These are phyloP conservation scores for Lepidothrix coronata DNA, from an alignment of 2,113 vertebrate species.

Conservation along the genomic window DNA sequence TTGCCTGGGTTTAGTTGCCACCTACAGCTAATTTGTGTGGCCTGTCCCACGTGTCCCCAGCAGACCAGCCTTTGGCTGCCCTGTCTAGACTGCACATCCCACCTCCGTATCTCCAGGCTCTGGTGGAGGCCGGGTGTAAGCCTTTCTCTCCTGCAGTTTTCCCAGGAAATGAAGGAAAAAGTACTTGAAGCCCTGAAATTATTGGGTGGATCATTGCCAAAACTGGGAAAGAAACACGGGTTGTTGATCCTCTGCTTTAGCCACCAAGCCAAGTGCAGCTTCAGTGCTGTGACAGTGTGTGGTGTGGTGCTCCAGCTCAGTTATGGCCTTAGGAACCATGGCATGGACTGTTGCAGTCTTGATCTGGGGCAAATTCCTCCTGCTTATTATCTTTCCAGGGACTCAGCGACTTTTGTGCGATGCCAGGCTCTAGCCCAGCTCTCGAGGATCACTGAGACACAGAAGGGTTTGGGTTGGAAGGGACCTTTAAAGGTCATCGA, in stretches of 20 bases:
- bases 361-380: background rate
- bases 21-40: background rate
- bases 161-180: background rate
- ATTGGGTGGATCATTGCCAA: background rate
- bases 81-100: background rate
- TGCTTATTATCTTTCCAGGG: background rate
- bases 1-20: background rate
- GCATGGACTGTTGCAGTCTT: rapidly evolving
- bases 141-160: background rate
- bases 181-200: background rate
- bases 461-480: background rate
- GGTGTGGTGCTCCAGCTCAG: background rate
- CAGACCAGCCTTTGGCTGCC: background rate
- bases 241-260: background rate
- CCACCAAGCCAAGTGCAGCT: background rate
- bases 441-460: background rate
- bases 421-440: background rate
- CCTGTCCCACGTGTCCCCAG: background rate
- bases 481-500: background rate
- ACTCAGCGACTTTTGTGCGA: rapidly evolving
- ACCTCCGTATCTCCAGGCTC: background rate
- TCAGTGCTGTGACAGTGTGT: background rate
- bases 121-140: rapidly evolving
- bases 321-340: background rate
- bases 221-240: background rate